Evolutionary conservation across 2,888 invertebrate species (phyloP), one percentile per base, ranked within the genome.

Genomic region (Ischnura elegans): DNA sequence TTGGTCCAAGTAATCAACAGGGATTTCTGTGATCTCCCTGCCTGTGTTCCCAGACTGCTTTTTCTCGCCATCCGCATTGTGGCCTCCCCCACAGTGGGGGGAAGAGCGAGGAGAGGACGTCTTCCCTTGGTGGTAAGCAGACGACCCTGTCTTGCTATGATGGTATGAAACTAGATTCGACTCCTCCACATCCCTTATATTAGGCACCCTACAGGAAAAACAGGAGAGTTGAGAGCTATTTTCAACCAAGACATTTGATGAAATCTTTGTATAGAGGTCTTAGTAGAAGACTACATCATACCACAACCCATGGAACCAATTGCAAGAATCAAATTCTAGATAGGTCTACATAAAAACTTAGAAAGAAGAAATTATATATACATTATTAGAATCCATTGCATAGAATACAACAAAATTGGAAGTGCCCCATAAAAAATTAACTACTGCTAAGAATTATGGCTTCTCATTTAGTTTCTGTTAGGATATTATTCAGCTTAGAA

Each of bases 1-100:
- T 95, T 98, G 98, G 95, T 97, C 98, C 29, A 98, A 96, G 95
- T 98, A 98, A 96, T 98, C 98, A 95, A 98, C 98, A 0, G 98
- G 98, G 95, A 98, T 98, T 95, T 98, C 98, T 0, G 98, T 98
- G 95, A 98, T 98, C 96, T 98, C 98, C 96, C 96, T 96, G 94
- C 90, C 90, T 1, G 45, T 46, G n/a, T 46, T 46, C 16, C 90
- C 90, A 0, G 61, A 43, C n/a, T n/a, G n/a, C 25, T 90, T 90
- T 66, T 90, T 90, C 43, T 90, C 90, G 43, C 42, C 43, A 43
- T 61, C 66, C 16, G 42, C 55, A 36, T 43, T 61, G 16, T 42
- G 16, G 6, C 45, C 61, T 94, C 96, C 95, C 93, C 95, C 95
- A 94, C 95, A 95, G 94, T 96, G 95, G 94, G 96, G 95, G 94